Evolutionary conservation across 2,797 vertebrate species (phyloP), one percentile per base, ranked within the genome.

Genomic region (Protonibea diacanthus): DNA sequence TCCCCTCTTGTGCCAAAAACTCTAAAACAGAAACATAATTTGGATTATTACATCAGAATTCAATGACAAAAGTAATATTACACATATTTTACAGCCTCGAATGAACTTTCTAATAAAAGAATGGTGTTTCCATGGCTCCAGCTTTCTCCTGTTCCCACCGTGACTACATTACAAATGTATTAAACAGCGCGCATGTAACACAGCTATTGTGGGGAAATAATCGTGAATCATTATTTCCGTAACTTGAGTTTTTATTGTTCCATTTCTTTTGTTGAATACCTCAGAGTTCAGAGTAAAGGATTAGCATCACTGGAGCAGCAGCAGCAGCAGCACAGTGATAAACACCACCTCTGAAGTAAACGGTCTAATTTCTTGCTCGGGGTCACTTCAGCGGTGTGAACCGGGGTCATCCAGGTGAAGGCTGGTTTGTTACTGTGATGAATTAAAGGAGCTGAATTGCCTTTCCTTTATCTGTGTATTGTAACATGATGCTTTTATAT

Each of bases 201-300:
- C 25, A 5, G 23, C 18, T 55, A 13, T 57, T 33, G 53, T 69
- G 68, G 25, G 44, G 17, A 17, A 47, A 48, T 57, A 11, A 33
- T 60, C n/a, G 27, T 1, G 8, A 49, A 11, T 29, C 11, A 0
- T 12, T 10, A 4, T 51, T 44, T 71, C 38, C 2, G 25, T 73
- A 63, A 55, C 40, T 6, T 17, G 58, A 55, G 40, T 33, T 55
- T 38, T 59, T 40, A 18, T 70, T 38, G 44, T 59, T 59, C 13
- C 0, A 11, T 63, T 63, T 73, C 59, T 62, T 53, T 72, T 62
- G 58, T 62, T 29, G 18, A 13, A 17, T 14, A 20, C 15, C 10
- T 60, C 27, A 3, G 49, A 20, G 27, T 20, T 55, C n/a, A 48
- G 5, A 17, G 7, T 60, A 5, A 21, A 51, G 49, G 49, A 47